phyloP scores from a whole-genome alignment of 2,888 invertebrate genomes.

The Carabus problematicus region DNA sequence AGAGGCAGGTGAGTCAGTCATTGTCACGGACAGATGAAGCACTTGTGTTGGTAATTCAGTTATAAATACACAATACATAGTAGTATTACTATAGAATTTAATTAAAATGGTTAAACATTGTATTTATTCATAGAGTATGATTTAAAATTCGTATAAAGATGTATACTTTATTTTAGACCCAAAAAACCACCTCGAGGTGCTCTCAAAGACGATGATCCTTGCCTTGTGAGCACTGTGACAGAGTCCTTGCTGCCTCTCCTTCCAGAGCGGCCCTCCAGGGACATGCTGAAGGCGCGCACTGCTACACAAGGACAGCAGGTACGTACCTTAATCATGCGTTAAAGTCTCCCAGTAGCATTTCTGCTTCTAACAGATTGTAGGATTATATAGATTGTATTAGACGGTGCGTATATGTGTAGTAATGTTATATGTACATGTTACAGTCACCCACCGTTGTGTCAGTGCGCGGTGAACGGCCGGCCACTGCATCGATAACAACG shows the following conservation, averaged over 20 bases:
- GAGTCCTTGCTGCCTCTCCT: constrained; percentile 58
- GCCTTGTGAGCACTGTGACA: constrained; percentile 55
- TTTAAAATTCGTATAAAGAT: neutral
- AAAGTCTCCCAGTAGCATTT: neutral
- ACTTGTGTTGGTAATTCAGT: neutral
- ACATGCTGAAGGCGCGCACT: constrained; percentile 43
- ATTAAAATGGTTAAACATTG: too few species aligned
- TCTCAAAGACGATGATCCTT: constrained; percentile 60
- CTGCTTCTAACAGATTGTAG: neutral
- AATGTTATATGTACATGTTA: neutral
- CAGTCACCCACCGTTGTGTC: constrained; percentile 47
- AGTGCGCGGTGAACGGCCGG: constrained; percentile 39
- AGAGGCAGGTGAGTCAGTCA: constrained; percentile 51
- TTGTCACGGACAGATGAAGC: neutral
- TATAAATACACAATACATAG: neutral
- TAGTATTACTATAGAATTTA: too few species aligned
- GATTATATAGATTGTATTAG: neutral
- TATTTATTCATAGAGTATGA: neutral
- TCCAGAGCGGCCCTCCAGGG: constrained; percentile 46
- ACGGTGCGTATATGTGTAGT: neutral
- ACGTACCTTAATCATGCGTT: constrained; percentile 5
- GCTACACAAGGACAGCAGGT: constrained; percentile 47
- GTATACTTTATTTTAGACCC: constrained; percentile 39
- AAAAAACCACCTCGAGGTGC: constrained; percentile 45
- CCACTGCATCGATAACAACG: constrained; percentile 14